Evolutionary conservation across 2,113 vertebrate genomes (phyloP).

Genomic region (Phalacrocorax brasilianus): DNA sequence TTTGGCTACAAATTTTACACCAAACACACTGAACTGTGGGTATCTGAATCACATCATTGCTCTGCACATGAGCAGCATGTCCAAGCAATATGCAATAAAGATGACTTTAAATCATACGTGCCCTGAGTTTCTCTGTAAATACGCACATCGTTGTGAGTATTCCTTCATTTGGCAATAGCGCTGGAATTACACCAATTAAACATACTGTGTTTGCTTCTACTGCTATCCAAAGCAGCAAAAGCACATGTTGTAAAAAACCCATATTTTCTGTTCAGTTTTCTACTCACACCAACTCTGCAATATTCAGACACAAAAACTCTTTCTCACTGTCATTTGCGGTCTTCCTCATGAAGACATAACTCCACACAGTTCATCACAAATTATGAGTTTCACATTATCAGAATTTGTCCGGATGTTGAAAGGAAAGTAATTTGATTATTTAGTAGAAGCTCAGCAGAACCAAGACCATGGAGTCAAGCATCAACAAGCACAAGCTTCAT

Average conservation of each 20-base stretch:
- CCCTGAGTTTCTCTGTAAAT: neutral
- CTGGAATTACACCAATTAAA: neutral
- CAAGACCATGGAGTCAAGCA: neutral
- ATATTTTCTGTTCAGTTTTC: neutral
- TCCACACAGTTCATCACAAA: neutral
- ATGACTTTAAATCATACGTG: neutral
- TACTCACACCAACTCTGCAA: neutral
- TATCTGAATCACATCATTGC: neutral
- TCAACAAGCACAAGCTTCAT: neutral
- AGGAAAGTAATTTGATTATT: neutral
- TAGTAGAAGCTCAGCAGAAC: neutral
- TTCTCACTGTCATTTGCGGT: neutral
- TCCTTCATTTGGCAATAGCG: neutral
- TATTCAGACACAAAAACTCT: neutral
- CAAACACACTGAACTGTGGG: neutral
- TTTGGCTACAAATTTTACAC: neutral
- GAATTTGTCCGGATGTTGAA: neutral
- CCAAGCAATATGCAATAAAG: neutral
- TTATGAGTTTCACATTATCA: neutral
- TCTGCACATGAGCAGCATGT: neutral
- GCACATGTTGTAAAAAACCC: neutral
- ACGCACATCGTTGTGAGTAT: neutral
- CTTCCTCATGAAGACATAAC: neutral
- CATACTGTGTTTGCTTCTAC: neutral
- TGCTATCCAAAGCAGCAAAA: neutral